A percentile compares a stretch with the other conserved stretches of the same genome.
These are phyloP conservation scores for Planococcus citri DNA, from an alignment of 1,140 invertebrate species.

Conservation along the genomic window DNA sequence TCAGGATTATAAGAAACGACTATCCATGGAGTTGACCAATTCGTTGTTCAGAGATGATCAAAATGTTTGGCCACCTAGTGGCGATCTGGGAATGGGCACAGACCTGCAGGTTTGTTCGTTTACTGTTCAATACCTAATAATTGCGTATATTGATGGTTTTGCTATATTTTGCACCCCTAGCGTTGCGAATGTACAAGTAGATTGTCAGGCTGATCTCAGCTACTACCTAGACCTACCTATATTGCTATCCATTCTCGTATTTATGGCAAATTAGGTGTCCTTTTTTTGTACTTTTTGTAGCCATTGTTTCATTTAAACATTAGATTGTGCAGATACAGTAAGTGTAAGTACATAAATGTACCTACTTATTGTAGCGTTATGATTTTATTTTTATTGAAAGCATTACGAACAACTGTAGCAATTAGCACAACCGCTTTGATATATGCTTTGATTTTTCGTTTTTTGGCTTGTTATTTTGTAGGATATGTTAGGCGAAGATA, in stretches of 20 bases:
- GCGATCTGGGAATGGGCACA: constrained; percentile 66
- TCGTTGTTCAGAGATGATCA: constrained; percentile 78
- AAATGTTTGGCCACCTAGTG: constrained; percentile 60
- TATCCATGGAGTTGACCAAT: constrained; percentile 90
- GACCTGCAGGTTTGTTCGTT: constrained; percentile 61
- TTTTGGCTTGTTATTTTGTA: constrained; percentile 11
- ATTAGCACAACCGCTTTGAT: not conserved
- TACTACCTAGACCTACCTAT: too few relatives aligned
- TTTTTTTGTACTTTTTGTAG: too few relatives aligned
- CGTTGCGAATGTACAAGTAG: not conserved
- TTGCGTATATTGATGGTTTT: not conserved
- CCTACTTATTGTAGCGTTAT: not conserved
- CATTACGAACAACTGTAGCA: not conserved
- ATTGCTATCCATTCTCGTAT: too few relatives aligned
- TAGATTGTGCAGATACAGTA: too few relatives aligned
- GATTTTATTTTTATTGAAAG: not conserved
- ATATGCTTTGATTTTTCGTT: not conserved
- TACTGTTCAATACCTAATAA: constrained; percentile 5
- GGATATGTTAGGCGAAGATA: constrained; percentile 25
- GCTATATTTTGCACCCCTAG: not conserved
- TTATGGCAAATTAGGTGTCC: too few relatives aligned
- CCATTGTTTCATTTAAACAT: too few relatives aligned
- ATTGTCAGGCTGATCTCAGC: not conserved
- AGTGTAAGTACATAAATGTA: not conserved
- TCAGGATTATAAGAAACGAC: constrained; percentile 91